phyloP scores from a whole-genome alignment of 2,797 vertebrate species.

The Sebastes iracundus region DNA sequence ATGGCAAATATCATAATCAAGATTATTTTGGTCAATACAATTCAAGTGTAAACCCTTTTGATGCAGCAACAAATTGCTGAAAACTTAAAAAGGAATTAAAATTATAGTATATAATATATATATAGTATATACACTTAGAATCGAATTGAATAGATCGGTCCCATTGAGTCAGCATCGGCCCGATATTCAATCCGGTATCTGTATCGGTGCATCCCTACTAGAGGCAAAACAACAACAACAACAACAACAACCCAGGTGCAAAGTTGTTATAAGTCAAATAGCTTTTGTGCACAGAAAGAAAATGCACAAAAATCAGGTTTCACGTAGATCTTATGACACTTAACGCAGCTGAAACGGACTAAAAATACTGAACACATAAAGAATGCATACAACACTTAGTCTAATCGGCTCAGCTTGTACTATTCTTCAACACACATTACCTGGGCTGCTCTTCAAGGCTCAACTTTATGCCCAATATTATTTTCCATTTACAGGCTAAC shows the following conservation, averaged over 20 bases:
- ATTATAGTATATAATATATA: too few species aligned
- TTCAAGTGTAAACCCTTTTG: too few species aligned
- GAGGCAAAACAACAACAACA: background rate
- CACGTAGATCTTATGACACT: background rate
- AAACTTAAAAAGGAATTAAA: too few species aligned
- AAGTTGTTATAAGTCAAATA: background rate
- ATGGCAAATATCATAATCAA: background rate
- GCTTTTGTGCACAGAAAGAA: background rate
- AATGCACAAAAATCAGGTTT: background rate
- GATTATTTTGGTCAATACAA: background rate
- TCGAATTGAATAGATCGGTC: too few species aligned
- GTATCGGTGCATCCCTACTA: background rate
- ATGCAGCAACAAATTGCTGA: too few species aligned
- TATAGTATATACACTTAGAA: too few species aligned
- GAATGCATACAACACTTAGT: background rate
- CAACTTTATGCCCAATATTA: conserved; percentile 1
- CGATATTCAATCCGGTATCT: too few species aligned
- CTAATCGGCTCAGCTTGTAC: background rate
- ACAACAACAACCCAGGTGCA: background rate
- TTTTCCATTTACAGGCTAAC: conserved; percentile 16
- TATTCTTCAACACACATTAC: conserved; percentile 3
- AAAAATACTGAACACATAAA: background rate
- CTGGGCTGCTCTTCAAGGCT: conserved; percentile 1
- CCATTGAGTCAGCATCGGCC: too few species aligned
- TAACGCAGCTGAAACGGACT: background rate